A percentile compares a stretch with the other conserved stretches of the same genome.
Evolutionary conservation across 2,888 invertebrate genomes (phyloP).

Genomic region (Lordiphosa andalusiaca): DNA sequence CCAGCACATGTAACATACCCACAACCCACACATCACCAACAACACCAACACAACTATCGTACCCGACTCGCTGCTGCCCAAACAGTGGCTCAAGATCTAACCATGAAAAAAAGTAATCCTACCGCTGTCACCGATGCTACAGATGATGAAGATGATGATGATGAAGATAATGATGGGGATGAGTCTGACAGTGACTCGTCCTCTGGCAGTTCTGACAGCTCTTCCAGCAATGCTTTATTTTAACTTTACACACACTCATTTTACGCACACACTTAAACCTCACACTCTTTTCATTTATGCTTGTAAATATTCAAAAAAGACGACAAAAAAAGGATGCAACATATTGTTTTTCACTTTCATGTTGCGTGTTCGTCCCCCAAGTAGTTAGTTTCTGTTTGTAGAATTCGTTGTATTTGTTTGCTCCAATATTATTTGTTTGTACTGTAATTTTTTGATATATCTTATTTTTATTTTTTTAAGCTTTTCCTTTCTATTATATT

Average conservation of each 20-base stretch:
- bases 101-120: conserved; percentile 35
- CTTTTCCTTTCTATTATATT: no score
- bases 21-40: conserved; percentile 17
- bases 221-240: conserved; percentile 1
- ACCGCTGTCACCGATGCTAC: conserved; percentile 11
- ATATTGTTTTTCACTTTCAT: conserved; percentile 16
- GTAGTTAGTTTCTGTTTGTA: no score
- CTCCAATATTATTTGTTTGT: no score
- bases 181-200: conserved; percentile 3
- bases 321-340: conserved; percentile 3
- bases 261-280: conserved; percentile 13
- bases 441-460: no score
- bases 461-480: no score
- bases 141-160: conserved; percentile 21
- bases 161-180: neutral
- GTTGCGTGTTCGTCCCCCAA: conserved; percentile 21
- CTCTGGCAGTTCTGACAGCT: neutral
- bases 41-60: conserved; percentile 36
- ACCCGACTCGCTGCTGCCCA: conserved; percentile 49
- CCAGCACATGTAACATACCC: conserved; percentile 29
- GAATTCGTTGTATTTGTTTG: no score
- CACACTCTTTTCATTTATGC: conserved; percentile 2
- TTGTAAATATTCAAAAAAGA: conserved; percentile 7
- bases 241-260: conserved; percentile 4
- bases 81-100: conserved; percentile 62